Percentiles rank a stretch among this genome's conserved stretches.
Evolutionary conservation across 2,888 invertebrate genomes (phyloP).

Genomic region (Protodeltote pygarga): DNA sequence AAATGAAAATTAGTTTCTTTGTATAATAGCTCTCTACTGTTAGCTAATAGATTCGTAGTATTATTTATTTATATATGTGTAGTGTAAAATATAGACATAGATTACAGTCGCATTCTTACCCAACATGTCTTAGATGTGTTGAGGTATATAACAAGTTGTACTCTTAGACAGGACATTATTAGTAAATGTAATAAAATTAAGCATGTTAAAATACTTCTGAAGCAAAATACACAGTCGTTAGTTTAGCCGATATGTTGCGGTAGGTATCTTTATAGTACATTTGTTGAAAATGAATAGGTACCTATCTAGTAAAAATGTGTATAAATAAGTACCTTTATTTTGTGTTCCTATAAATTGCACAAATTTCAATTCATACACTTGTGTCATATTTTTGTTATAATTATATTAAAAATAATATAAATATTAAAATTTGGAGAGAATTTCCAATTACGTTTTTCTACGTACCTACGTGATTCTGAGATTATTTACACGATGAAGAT

Average conservation of each 20-base stretch:
- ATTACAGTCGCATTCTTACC: constrained; percentile 22
- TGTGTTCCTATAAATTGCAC: constrained; percentile 36
- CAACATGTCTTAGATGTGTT: constrained; percentile 20
- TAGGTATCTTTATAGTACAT: constrained; percentile 12
- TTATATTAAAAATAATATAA: constrained; percentile 19
- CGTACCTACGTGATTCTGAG: constrained; percentile 24
- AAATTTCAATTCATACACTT: constrained; percentile 18
- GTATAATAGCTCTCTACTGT: constrained; percentile 40
- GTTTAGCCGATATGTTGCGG: constrained; percentile 18
- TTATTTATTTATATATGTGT: constrained; percentile 25
- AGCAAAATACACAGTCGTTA: constrained; percentile 22
- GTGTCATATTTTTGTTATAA: constrained; percentile 31
- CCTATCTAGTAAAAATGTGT: constrained; percentile 17
- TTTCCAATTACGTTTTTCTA: constrained; percentile 30
- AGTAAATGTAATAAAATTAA: too few species aligned
- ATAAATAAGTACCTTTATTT: constrained; percentile 20
- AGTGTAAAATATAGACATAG: constrained; percentile 23
- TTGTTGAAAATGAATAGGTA: constrained; percentile 25
- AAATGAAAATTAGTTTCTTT: constrained; percentile 18
- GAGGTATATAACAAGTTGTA: constrained; percentile 5
- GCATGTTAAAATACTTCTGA: constrained; percentile 8
- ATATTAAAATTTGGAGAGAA: constrained; percentile 30
- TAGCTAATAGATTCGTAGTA: constrained; percentile 20
- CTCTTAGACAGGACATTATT: constrained; percentile 4
- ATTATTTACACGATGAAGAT: constrained; percentile 24